Conservation (phyloP, 2,888 invertebrate genomes). For the Ophion slaviceki region DNA sequence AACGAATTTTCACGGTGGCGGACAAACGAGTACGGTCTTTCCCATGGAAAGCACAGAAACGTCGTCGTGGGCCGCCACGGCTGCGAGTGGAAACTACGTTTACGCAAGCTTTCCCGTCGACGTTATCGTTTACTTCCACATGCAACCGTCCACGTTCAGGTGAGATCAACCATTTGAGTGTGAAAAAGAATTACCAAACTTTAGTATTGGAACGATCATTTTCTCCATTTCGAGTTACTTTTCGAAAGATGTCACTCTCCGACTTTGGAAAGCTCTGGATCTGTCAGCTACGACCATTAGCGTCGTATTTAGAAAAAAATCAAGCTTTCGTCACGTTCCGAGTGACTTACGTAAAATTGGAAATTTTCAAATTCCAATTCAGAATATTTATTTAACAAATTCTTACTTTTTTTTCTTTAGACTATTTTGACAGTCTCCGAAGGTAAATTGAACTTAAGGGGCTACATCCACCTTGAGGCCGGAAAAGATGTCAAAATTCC, state of each 20-base stretch:
- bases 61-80: constrained; percentile 81
- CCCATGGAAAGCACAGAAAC: constrained; percentile 80
- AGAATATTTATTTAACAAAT: background rate
- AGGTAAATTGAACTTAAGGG: background rate
- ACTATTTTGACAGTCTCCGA: background rate
- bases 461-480: too few species aligned
- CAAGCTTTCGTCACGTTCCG: too few species aligned
- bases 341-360: too few species aligned
- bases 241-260: too few species aligned
- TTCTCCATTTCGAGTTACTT: too few species aligned
- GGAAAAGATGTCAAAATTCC: too few species aligned
- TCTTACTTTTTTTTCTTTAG: background rate
- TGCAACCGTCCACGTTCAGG: constrained; percentile 97
- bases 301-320: too few species aligned
- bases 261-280: too few species aligned
- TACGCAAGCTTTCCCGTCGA: constrained; percentile 99
- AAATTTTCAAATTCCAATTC: too few species aligned
- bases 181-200: background rate
- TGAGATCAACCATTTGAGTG: constrained; percentile 52
- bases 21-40: constrained; percentile 76
- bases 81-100: constrained; percentile 86
- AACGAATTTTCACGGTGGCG: constrained; percentile 81
- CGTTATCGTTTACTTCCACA: constrained; percentile 98
- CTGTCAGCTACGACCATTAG: too few species aligned
- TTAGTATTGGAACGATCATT: too few species aligned